Conservation (phyloP, 2,113 vertebrate species). For the Cichladusa arquata region DNA sequence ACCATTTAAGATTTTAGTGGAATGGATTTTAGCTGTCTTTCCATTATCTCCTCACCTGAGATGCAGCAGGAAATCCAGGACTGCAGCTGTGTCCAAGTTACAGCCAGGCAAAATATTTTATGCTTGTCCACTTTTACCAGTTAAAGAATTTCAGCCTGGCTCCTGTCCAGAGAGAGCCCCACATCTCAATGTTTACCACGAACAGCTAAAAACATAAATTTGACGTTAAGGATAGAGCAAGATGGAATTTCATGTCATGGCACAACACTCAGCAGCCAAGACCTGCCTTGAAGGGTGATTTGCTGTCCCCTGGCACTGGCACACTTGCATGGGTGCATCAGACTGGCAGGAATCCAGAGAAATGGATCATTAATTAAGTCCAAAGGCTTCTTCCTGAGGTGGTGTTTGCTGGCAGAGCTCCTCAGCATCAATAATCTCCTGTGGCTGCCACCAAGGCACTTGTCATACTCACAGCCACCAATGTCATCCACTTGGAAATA, state of each 20-base stretch:
- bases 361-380: not conserved
- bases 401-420: not conserved
- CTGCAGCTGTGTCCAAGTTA: not conserved
- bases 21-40: not conserved
- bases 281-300: not conserved
- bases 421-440: not conserved
- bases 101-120: not conserved
- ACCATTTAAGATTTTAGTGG: not conserved
- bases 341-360: not conserved
- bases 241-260: not conserved
- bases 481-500: not conserved
- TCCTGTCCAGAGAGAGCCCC: not conserved
- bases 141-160: not conserved
- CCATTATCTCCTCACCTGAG: not conserved
- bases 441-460: not conserved
- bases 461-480: not conserved
- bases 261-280: not conserved
- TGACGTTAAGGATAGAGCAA: not conserved
- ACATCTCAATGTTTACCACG: not conserved
- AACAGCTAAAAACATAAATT: not conserved
- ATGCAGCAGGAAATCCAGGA: not conserved
- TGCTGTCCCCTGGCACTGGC: not conserved
- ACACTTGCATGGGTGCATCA: not conserved
- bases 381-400: not conserved
- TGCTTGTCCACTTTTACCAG: not conserved